These are phyloP conservation scores for Apostichopus parvimensis DNA, from an alignment of 35 echinoderm and acorn worm species.

Conservation along the genomic window DNA sequence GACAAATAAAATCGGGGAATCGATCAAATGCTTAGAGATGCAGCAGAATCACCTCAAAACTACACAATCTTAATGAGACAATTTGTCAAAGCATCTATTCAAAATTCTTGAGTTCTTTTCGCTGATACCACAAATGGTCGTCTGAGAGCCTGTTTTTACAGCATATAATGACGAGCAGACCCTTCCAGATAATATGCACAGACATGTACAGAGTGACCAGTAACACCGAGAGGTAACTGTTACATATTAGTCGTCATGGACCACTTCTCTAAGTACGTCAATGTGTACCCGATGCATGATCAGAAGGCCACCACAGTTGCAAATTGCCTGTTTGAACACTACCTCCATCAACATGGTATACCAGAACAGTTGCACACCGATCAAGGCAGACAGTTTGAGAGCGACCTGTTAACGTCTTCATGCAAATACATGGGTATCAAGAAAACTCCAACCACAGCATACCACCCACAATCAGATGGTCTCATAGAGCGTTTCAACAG, in stretches of 20 bases:
- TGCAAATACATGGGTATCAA: not conserved
- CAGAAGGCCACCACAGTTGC: constrained; percentile 36
- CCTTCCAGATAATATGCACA: not conserved
- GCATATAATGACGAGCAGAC: not conserved
- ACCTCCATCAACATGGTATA: constrained; percentile 45
- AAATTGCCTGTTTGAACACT: constrained; percentile 53
- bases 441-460: not conserved
- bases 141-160: too few relatives aligned
- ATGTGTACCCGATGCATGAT: constrained; percentile 36
- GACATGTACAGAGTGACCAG: constrained; percentile 16
- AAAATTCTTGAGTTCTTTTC: not conserved
- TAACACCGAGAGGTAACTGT: constrained; percentile 45
- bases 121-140: not conserved
- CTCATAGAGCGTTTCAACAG: not conserved
- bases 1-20: too few relatives aligned
- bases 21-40: too few relatives aligned
- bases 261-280: constrained; percentile 51
- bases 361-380: constrained; percentile 25
- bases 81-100: too few relatives aligned
- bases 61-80: too few relatives aligned
- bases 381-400: constrained; percentile 18
- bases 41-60: too few relatives aligned
- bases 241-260: constrained; percentile 42
- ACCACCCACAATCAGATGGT: not conserved
- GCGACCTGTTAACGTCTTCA: not conserved